A percentile compares a stretch with the other conserved stretches of the same genome.
Evolutionary conservation across 2,888 invertebrate species (phyloP).

Genomic region (Drosophila birchii): DNA sequence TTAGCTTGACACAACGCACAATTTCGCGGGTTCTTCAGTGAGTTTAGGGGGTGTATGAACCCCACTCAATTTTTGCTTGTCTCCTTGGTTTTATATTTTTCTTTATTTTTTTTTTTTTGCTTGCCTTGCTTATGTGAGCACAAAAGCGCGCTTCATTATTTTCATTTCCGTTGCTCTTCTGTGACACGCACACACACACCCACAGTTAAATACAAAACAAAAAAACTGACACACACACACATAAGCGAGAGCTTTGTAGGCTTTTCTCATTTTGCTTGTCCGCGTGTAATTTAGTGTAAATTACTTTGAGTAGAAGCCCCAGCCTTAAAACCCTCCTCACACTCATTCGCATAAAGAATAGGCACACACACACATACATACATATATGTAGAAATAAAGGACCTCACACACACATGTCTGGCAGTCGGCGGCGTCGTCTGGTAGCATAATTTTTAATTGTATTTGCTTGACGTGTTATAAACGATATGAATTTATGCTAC

Average conservation of each 20-base stretch:
- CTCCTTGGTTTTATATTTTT: constrained; percentile 26
- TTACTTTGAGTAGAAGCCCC: constrained; percentile 68
- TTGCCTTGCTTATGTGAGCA: constrained; percentile 56
- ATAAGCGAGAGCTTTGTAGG: constrained; percentile 41
- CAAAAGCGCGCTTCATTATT: constrained; percentile 73
- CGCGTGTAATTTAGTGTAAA: constrained; percentile 76
- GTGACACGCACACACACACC: constrained; percentile 41
- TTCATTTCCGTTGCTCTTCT: constrained; percentile 65
- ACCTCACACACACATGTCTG: constrained; percentile 18
- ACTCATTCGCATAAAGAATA: constrained; percentile 14
- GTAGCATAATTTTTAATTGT: constrained; percentile 73
- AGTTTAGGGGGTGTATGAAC: constrained; percentile 1
- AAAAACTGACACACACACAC: constrained; percentile 32
- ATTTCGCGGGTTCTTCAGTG: constrained; percentile 31
- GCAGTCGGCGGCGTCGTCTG: constrained; percentile 37
- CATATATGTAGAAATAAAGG: constrained; percentile 15
- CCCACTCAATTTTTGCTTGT: constrained; percentile 40
- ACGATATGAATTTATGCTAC: constrained; percentile 42
- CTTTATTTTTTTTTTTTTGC: constrained; percentile 11
- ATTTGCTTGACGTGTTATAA: constrained; percentile 64
- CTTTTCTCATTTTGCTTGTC: constrained; percentile 56
- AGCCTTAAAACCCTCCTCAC: constrained; percentile 39
- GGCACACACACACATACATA: constrained; percentile 15
- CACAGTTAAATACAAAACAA: constrained; percentile 18
- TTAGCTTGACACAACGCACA: constrained; percentile 45